phyloP scores from a whole-genome alignment of 2,797 vertebrate species.

The Ataeniobius toweri region DNA sequence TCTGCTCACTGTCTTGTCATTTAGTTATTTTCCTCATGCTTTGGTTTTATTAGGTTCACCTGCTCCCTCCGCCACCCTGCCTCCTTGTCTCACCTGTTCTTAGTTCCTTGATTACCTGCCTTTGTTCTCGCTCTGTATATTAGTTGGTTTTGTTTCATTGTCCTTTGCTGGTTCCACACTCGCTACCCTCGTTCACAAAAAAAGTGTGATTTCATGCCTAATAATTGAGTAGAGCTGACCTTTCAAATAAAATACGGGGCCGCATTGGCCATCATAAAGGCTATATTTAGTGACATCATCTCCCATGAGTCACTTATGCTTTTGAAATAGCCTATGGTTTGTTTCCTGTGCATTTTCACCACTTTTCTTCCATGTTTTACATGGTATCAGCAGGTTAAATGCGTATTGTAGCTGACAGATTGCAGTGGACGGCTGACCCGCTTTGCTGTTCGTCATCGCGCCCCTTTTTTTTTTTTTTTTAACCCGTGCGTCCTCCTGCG shows the following conservation, averaged over 20 bases:
- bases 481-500: slow-evolving; percentile 61
- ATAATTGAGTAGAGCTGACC: not conserved
- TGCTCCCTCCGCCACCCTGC: no score
- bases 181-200: not conserved
- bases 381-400: slow-evolving; percentile 16
- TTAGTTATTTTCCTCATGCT: no score
- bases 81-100: no score
- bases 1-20: no score
- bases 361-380: not conserved
- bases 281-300: not conserved
- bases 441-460: slow-evolving; percentile 77
- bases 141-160: no score
- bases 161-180: no score
- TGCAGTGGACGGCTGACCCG: slow-evolving; percentile 57
- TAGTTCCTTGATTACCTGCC: no score
- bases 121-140: no score
- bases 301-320: not conserved
- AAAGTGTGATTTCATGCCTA: not conserved
- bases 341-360: not conserved
- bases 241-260: not conserved
- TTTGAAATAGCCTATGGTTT: not conserved
- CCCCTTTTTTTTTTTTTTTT: slow-evolving; percentile 33
- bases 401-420: slow-evolving; percentile 12
- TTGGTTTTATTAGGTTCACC: no score
- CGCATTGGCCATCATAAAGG: not conserved